Evolutionary conservation across 2,797 vertebrate genomes (phyloP).

Genomic region (Rhynchonycteris naso): DNA sequence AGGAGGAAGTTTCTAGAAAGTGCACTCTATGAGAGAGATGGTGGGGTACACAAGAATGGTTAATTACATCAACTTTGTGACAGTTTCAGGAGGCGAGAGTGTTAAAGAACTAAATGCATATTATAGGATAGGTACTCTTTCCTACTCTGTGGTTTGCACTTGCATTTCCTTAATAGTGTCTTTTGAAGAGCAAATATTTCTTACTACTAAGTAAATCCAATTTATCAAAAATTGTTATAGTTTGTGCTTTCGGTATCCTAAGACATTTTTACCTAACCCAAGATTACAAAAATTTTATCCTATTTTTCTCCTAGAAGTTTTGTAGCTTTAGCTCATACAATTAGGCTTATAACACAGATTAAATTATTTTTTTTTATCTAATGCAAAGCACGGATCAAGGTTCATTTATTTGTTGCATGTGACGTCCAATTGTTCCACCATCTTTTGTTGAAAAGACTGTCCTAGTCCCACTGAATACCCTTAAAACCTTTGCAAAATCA

Average conservation of each 20-base stretch:
- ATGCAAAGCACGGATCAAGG: neutral
- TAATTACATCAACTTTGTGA: neutral
- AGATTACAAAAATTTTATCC: neutral
- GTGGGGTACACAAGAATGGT: neutral
- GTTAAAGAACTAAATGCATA: neutral
- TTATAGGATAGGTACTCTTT: neutral
- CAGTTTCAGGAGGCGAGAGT: neutral
- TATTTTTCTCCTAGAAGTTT: neutral
- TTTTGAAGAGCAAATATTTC: neutral
- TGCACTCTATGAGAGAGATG: neutral
- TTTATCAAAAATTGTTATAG: neutral
- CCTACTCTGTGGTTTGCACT: neutral
- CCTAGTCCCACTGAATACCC: neutral
- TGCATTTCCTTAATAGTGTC: neutral
- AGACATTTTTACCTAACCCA: neutral
- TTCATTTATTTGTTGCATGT: neutral
- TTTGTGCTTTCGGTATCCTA: neutral
- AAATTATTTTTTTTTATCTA: constrained; percentile 9
- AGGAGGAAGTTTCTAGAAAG: neutral
- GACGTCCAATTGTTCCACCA: neutral
- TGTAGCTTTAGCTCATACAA: neutral
- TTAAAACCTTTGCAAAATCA: neutral
- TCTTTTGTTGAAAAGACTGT: neutral
- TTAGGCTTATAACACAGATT: neutral
- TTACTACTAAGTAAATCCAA: neutral